Conservation (phyloP, 2,113 vertebrate species). For the Mionectes macconnelli region DNA sequence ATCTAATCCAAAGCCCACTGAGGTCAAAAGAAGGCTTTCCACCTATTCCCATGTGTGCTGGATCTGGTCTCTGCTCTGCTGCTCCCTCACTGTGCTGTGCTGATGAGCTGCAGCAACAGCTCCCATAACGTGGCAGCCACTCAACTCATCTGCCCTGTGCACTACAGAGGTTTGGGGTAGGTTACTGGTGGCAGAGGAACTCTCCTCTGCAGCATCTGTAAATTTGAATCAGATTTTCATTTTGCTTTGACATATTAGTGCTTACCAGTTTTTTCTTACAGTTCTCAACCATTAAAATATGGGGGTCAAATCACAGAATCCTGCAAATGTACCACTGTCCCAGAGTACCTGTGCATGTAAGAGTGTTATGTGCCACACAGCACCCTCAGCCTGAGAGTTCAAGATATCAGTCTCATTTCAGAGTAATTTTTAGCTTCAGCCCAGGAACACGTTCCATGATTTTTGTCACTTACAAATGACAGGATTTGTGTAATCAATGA, state of each 20-base stretch:
- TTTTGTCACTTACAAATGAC: constrained; percentile 49
- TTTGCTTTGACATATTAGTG: neutral
- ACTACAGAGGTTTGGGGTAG: neutral
- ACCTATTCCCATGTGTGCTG: neutral
- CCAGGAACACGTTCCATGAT: constrained; percentile 24
- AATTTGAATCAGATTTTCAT: neutral
- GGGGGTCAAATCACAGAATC: neutral
- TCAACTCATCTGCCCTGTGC: neutral
- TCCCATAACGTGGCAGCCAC: neutral
- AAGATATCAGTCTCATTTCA: constrained; percentile 42
- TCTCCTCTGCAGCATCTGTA: neutral
- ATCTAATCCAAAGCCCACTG: constrained; percentile 28
- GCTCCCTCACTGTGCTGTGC: neutral
- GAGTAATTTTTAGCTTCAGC: constrained; percentile 54
- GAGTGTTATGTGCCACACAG: neutral
- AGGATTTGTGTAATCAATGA: constrained; percentile 64
- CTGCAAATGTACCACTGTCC: neutral
- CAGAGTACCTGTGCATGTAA: fast-evolving
- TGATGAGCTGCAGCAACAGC: neutral
- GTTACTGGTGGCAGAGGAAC: neutral
- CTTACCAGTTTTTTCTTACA: neutral
- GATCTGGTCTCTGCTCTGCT: neutral
- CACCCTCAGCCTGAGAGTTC: neutral
- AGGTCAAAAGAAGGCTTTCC: constrained; percentile 25
- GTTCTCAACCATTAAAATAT: neutral